phyloP scores from a whole-genome alignment of 1,140 invertebrate species.

The Zelostemma sp. region DNA sequence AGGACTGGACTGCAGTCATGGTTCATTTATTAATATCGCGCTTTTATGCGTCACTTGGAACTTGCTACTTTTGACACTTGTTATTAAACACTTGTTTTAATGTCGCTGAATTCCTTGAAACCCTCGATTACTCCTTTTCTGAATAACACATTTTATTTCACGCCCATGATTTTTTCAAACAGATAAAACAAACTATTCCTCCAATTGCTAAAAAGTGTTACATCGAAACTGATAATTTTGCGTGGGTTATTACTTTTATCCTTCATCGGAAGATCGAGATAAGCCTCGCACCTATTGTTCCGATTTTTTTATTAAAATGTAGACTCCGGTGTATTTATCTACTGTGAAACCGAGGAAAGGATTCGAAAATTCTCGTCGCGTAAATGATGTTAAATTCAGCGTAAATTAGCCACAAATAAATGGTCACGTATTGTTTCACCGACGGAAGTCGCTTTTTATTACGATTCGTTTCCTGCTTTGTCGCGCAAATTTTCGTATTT shows the following conservation, averaged over 20 bases:
- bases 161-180: too few species aligned
- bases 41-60: background rate
- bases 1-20: background rate
- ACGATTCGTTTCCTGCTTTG: slow-evolving; percentile 56
- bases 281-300: slow-evolving; percentile 33
- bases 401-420: too few species aligned
- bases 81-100: slow-evolving; percentile 1
- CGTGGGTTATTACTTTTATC: slow-evolving; percentile 42
- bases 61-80: background rate
- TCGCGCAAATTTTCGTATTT: slow-evolving; percentile 18
- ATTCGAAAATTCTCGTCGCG: too few species aligned
- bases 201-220: too few species aligned
- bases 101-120: background rate
- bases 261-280: slow-evolving; percentile 32
- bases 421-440: slow-evolving; percentile 60
- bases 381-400: too few species aligned
- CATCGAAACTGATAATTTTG: too few species aligned
- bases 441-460: slow-evolving; percentile 62
- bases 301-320: slow-evolving; percentile 45
- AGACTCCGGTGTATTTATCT: too few species aligned
- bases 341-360: too few species aligned
- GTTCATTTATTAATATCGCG: background rate
- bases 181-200: too few species aligned
- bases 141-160: too few species aligned
- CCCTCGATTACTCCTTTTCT: too few species aligned